Evolutionary conservation across 2,113 vertebrate genomes (phyloP).

Genomic region (Siphamia tubifer): DNA sequence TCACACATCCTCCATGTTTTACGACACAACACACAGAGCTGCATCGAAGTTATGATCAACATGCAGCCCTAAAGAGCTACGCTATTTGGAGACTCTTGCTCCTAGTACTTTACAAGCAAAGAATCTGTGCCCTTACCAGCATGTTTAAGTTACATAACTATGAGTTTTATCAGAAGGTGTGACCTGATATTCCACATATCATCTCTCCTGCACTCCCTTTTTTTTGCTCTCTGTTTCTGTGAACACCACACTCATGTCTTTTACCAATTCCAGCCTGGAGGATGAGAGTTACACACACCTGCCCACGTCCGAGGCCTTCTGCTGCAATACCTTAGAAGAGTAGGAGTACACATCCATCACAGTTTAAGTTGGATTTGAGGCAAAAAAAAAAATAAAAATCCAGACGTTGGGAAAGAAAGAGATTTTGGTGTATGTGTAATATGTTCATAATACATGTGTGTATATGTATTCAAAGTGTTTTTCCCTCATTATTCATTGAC

Average conservation of each 20-base stretch:
- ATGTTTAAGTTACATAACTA: constrained; percentile 44
- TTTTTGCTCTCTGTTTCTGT: neutral
- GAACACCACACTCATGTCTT: constrained; percentile 14
- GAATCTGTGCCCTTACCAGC: constrained; percentile 32
- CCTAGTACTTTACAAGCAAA: neutral
- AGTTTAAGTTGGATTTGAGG: neutral
- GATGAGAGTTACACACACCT: neutral
- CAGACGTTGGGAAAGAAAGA: no score
- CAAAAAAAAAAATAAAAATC: neutral
- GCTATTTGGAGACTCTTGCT: neutral
- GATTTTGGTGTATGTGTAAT: neutral
- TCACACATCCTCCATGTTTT: no score
- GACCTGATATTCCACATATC: constrained; percentile 58
- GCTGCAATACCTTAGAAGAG: neutral
- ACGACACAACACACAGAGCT: no score
- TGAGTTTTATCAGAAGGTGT: constrained; percentile 64
- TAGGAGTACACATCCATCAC: neutral
- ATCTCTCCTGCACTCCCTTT: neutral
- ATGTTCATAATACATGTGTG: neutral
- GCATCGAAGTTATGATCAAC: no score
- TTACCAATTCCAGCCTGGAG: neutral
- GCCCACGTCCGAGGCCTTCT: neutral
- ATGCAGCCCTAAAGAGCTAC: no score
- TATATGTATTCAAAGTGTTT: neutral
- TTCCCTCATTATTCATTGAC: neutral